A percentile compares a stretch with the other conserved stretches of the same genome.
Conservation (phyloP, 2,113 vertebrate species). For the Paracyprichromis sp. region DNA sequence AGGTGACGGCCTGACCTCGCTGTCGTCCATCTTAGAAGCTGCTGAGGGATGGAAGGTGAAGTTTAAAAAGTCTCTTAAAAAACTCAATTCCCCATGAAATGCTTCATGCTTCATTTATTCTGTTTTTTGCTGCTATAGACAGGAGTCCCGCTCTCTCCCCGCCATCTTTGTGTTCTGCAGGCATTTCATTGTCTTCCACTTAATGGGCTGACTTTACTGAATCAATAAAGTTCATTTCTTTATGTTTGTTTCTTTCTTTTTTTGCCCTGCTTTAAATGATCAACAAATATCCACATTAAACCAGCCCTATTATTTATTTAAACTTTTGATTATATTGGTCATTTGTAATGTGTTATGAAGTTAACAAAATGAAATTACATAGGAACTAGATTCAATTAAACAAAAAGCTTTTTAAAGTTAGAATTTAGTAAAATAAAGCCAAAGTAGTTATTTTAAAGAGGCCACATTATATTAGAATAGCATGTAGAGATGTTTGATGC, state of each 20-base stretch:
- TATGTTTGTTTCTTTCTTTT: not conserved
- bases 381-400: not conserved
- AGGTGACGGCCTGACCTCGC: conserved; percentile 47
- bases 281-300: not conserved
- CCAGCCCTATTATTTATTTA: not conserved
- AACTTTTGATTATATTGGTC: not conserved
- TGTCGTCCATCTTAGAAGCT: conserved; percentile 47
- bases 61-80: conserved; percentile 9
- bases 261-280: not conserved
- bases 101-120: not conserved
- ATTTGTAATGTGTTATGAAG: not conserved
- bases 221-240: not conserved
- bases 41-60: conserved; percentile 32
- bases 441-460: not conserved
- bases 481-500: not conserved
- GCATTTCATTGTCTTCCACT: not conserved
- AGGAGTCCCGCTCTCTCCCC: not conserved
- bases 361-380: not conserved
- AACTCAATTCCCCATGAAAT: not conserved
- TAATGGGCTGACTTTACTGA: not conserved
- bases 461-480: not conserved
- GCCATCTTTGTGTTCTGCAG: not conserved
- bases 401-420: not conserved
- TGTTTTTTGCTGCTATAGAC: not conserved
- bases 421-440: not conserved